A percentile compares a stretch with the other conserved stretches of the same genome.
These are phyloP conservation scores for Amphilophus citrinellus DNA, from an alignment of 2,113 vertebrate genomes.

Conservation along the genomic window DNA sequence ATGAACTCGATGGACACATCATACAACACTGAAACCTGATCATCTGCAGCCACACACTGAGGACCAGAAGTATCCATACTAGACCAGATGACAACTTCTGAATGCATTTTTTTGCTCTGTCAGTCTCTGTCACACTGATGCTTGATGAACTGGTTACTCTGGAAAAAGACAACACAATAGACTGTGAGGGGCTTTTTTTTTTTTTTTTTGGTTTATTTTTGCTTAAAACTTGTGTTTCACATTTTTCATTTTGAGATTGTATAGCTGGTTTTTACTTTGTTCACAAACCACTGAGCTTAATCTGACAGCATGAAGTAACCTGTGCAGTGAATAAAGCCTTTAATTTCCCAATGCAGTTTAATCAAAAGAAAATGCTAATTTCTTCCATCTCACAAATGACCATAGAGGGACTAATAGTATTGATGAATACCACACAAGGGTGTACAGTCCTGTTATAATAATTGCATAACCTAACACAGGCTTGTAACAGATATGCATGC, in stretches of 20 bases:
- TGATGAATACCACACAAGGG: slow-evolving; percentile 34
- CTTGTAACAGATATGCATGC: slow-evolving; percentile 51
- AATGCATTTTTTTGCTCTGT: not conserved
- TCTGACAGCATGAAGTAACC: slow-evolving; percentile 1
- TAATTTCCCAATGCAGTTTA: not conserved
- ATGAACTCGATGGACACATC: not conserved
- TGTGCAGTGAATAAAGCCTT: not conserved
- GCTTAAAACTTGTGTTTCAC: not conserved
- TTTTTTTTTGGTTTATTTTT: not conserved
- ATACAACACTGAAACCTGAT: not conserved
- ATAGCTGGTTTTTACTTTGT: not conserved
- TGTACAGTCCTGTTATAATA: slow-evolving; percentile 52
- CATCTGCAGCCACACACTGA: not conserved
- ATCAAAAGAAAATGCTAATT: slow-evolving; percentile 2
- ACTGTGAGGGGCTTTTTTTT: not conserved
- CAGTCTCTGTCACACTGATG: not conserved
- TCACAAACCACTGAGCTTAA: not conserved
- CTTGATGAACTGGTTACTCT: not conserved
- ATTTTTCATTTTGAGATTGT: not conserved
- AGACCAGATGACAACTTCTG: not conserved
- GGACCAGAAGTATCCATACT: not conserved
- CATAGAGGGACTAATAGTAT: slow-evolving; percentile 15
- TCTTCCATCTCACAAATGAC: slow-evolving; percentile 3
- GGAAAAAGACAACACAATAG: not conserved
- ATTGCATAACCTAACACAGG: slow-evolving; percentile 56